Conservation (phyloP, 1,140 invertebrate species). For the Gyrodactylus salaris region DNA sequence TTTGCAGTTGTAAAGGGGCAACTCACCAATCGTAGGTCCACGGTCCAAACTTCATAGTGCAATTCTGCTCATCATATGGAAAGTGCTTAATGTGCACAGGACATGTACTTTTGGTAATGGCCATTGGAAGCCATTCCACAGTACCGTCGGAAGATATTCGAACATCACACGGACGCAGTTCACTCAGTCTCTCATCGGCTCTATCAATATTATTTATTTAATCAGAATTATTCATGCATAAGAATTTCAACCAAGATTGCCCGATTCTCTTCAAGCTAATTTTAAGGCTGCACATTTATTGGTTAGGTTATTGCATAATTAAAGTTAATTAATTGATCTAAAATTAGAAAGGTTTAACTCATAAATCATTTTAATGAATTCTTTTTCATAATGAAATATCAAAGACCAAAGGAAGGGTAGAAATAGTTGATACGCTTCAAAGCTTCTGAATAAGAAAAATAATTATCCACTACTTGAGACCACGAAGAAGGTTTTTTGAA, state of each 20-base stretch:
- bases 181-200: conserved; percentile 84
- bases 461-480: no score
- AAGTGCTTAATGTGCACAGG: conserved; percentile 10
- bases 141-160: conserved; percentile 56
- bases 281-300: no score
- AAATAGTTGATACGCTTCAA: not conserved
- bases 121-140: conserved; percentile 32
- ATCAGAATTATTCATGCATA: no score
- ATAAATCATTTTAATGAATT: not conserved
- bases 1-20: no score
- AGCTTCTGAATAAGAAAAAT: not conserved
- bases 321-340: no score
- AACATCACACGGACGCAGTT: conserved; percentile 73
- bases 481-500: not conserved
- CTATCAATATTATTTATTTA: conserved; percentile 18
- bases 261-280: no score
- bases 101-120: conserved; percentile 11
- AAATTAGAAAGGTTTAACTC: no score
- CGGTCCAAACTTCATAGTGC: conserved; percentile 11
- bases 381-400: no score
- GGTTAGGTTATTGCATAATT: no score
- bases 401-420: no score
- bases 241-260: no score
- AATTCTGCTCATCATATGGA: conserved; percentile 11
- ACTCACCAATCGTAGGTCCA: conserved; percentile 11